Evolutionary conservation across 2,888 invertebrate species (phyloP).

Genomic region (Danaus chrysippus): DNA sequence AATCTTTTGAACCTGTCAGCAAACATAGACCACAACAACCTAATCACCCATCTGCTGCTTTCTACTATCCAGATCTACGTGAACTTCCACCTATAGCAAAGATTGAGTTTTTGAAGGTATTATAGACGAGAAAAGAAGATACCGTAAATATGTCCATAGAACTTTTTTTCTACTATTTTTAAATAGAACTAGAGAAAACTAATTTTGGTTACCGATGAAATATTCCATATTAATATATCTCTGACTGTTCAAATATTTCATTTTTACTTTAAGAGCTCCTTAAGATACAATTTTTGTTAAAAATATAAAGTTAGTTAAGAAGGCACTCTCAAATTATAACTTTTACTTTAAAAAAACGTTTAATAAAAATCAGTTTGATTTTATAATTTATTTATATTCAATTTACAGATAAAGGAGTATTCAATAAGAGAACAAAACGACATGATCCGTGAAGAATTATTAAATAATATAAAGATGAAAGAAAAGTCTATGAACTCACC

Average conservation of each 20-base stretch:
- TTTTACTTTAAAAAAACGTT: no score
- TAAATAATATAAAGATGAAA: constrained; percentile 47
- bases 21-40: constrained; percentile 90
- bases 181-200: no score
- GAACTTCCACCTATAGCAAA: constrained; percentile 92
- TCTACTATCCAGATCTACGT: constrained; percentile 91
- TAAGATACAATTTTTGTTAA: not conserved
- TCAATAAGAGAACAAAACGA: constrained; percentile 66
- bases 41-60: constrained; percentile 93
- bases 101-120: constrained; percentile 91
- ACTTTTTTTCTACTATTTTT: not conserved
- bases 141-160: not conserved
- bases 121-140: not conserved
- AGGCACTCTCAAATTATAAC: no score
- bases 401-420: constrained; percentile 61
- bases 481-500: constrained; percentile 47
- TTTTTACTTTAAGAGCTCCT: not conserved
- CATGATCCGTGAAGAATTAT: constrained; percentile 56
- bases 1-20: constrained; percentile 88
- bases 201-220: no score
- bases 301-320: no score
- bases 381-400: not conserved
- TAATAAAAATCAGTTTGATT: no score
- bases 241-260: no score
- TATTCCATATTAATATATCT: no score